Percentiles rank a stretch among this genome's conserved stretches.
These are phyloP conservation scores for Drosophila eohydei DNA, from an alignment of 2,888 invertebrate genomes.

Conservation along the genomic window DNA sequence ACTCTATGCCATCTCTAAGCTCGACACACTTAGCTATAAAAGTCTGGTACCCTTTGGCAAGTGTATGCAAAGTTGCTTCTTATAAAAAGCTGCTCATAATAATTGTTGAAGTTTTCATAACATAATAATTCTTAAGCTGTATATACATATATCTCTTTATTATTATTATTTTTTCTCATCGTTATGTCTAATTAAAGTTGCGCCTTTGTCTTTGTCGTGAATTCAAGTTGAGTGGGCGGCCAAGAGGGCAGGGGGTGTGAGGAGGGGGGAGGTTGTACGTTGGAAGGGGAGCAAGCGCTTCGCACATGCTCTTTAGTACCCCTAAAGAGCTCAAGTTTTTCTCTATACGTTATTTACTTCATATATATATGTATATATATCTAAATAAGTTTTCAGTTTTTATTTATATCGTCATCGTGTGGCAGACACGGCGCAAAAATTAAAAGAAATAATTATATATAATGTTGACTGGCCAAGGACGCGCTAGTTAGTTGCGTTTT, in stretches of 20 bases:
- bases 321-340: conserved; percentile 36
- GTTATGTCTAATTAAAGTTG: conserved; percentile 62
- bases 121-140: conserved; percentile 53
- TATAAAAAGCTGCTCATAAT: conserved; percentile 30
- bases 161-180: conserved; percentile 55
- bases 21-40: background rate
- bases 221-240: conserved; percentile 4
- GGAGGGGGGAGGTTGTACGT: background rate
- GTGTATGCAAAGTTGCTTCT: conserved; percentile 12
- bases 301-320: conserved; percentile 41
- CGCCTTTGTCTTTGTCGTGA: conserved; percentile 44
- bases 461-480: conserved; percentile 73
- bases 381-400: conserved; percentile 3
- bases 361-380: background rate
- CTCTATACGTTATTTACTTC: background rate
- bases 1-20: background rate
- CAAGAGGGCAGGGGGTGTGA: background rate
- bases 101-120: conserved; percentile 48
- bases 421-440: conserved; percentile 52
- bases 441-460: conserved; percentile 74
- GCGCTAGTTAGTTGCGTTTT: conserved; percentile 69
- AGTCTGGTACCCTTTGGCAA: background rate
- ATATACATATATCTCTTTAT: background rate
- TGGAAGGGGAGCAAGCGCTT: conserved; percentile 2
- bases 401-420: conserved; percentile 55